Conservation (phyloP, 2,113 vertebrate species). For the Passer domesticus region DNA sequence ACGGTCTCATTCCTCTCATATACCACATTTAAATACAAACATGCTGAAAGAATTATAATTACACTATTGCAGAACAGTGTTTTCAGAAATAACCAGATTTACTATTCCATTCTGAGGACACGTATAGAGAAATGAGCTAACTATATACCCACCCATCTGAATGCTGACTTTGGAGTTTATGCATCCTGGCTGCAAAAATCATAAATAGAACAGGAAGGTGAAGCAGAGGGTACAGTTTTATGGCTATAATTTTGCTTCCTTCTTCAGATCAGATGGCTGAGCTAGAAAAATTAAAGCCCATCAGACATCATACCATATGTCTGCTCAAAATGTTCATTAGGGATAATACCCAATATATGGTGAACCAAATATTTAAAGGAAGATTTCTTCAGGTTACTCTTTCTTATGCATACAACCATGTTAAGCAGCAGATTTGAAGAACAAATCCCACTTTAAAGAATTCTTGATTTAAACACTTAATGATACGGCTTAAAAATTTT, state of each 20-base stretch:
- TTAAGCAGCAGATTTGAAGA: not conserved
- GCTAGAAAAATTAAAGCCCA: slow-evolving; percentile 34
- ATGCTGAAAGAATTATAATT: not conserved
- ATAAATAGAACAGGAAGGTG: slow-evolving; percentile 68
- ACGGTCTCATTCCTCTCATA: not conserved
- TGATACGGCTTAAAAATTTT: not conserved
- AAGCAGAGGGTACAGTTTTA: slow-evolving; percentile 54
- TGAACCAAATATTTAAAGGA: not conserved
- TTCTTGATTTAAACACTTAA: not conserved
- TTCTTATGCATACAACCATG: not conserved
- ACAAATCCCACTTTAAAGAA: not conserved
- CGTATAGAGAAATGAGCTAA: slow-evolving; percentile 3
- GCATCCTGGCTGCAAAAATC: slow-evolving; percentile 52
- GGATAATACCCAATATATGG: not conserved
- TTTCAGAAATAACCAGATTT: slow-evolving; percentile 32
- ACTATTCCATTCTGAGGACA: not conserved
- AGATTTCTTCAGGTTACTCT: not conserved
- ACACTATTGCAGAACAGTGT: not conserved
- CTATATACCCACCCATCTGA: not conserved
- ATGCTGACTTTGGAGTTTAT: slow-evolving; percentile 38
- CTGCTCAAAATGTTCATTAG: not conserved
- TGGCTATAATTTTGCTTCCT: slow-evolving; percentile 41
- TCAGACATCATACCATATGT: not conserved
- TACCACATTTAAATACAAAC: not conserved
- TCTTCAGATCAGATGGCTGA: slow-evolving; percentile 51